Evolutionary conservation across 1,140 invertebrate genomes (phyloP), one percentile per base, ranked within the genome.

Genomic region (Camponotus vicinus): DNA sequence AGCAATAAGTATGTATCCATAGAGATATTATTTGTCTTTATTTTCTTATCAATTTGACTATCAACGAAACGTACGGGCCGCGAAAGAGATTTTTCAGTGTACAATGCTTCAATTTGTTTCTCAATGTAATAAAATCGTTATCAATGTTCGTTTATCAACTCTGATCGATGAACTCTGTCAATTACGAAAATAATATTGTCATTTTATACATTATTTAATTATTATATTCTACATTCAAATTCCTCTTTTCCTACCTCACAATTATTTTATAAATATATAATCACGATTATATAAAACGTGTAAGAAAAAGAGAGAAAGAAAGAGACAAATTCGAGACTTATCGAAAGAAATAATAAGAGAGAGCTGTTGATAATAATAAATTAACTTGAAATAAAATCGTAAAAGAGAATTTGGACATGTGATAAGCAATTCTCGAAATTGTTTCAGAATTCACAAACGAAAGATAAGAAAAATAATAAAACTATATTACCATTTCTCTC

Each of bases 111-210:
- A 40, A 59, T 42, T 9, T 80, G 11, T 59, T 71, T 70, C 34
- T 55, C 40, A 57, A 27, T 0, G 34, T 40, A 3, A 70, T 70
- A 70, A 80, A 70, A 70, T 3, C 64, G 45, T 37, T 27, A 27
- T 27, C 27, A 27, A 59, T 59, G 11, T 32, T 5, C 6, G 49
- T 61, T 71, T n/a, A 61, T 73, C 55, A 37, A 27, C 1, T 27
- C 27, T 27, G 27, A 27, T 27, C 27, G 27, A 45, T 82, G 79
- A 82, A 82, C 52, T 73, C 61, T 80, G 78, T 37, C 32, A 55
- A 82, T 37, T 59, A 7, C 1, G 45, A 9, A 82, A 71, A 32
- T 5, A 32, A 21, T 27, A 55, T 34, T 6, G 34, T 55, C 27
- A 40, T 6, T 69, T 55, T 21, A 55, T 3, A 69, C 13, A 27